Evolutionary conservation across 2,113 vertebrate species (phyloP), one percentile per base, ranked within the genome.

Genomic region (Trinectes maculatus): DNA sequence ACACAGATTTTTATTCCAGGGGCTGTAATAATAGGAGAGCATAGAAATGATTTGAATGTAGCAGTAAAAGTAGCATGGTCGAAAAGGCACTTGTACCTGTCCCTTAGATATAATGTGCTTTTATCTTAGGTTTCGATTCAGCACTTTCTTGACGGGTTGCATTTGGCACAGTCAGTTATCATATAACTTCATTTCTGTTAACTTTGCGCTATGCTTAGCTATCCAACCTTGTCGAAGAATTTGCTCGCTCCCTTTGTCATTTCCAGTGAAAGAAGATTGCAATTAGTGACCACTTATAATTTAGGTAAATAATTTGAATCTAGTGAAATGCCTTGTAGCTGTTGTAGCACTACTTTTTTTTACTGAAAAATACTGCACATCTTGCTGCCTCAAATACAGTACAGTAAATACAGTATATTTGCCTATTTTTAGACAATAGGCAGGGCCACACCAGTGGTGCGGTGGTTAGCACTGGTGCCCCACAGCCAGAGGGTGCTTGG

Each of bases 201-300:
- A 26, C 43, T 55, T 68, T 40, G 39, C 52, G 21, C 29, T 36
- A 11, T 25, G 42, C 48, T 61, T 44, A 16, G 40, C 13, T 53
- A 58, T 16, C 26, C 2, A 5, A 54, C n/a, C 40, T n/a, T 25
- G 19, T 10, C 19, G 18, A 10, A 19, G 7, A 43, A 19, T 43
- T 21, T n/a, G 18, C 40, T n/a, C n/a, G n/a, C n/a, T n/a, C n/a
- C n/a, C 46, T 78, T 47, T 8, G 4, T 26, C 22, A 4, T 2
- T 67, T 46, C 25, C 57, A 31, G 19, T 40, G 25, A 61, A 47
- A 12, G 5, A 31, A 25, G n/a, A 60, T 52, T 57, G 10, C 31
- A 18, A 42, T 44, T 24, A 52, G 31, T 51, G 31, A 44, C 21
- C 0, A 6, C 19, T 34, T 55, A 22, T 26, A n/a, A 33, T 67